These are phyloP conservation scores for Muschampia plurimacula DNA, from an alignment of 2,888 invertebrate species.

Conservation along the genomic window DNA sequence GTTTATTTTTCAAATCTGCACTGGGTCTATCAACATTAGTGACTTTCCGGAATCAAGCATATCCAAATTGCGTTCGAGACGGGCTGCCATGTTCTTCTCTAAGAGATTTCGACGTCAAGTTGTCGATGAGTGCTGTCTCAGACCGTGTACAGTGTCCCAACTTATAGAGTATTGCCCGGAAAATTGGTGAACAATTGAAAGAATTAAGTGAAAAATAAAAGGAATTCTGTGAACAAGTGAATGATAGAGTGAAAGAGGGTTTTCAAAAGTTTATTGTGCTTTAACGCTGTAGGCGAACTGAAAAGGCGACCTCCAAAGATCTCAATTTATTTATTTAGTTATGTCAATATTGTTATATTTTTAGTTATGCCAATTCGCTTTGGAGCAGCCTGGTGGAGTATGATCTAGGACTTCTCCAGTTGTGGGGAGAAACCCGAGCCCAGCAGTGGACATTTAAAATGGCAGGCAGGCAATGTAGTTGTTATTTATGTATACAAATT, in stretches of 20 bases:
- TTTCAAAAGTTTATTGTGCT: slow-evolving; percentile 2
- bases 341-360: background rate
- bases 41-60: slow-evolving; percentile 54
- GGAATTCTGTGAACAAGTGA: slow-evolving; percentile 19
- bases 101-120: slow-evolving; percentile 63
- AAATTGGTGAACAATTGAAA: slow-evolving; percentile 62
- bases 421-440: no score
- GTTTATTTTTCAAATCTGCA: slow-evolving; percentile 64
- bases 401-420: no score
- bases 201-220: background rate
- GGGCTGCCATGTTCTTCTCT: slow-evolving; percentile 58
- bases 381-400: no score
- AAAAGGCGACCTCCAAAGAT: slow-evolving; percentile 36
- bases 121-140: slow-evolving; percentile 67
- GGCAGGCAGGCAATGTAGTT: background rate
- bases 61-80: slow-evolving; percentile 59
- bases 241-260: slow-evolving; percentile 3
- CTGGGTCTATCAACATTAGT: slow-evolving; percentile 55
- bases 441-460: no score
- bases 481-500: background rate
- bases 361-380: no score
- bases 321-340: slow-evolving; percentile 31
- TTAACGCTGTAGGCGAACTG: slow-evolving; percentile 6
- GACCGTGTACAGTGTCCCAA: slow-evolving; percentile 66
- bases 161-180: slow-evolving; percentile 75